A percentile compares a stretch with the other conserved stretches of the same genome.
phyloP scores from a whole-genome alignment of 2,113 vertebrate genomes.

The Microcebus ravelobensis region DNA sequence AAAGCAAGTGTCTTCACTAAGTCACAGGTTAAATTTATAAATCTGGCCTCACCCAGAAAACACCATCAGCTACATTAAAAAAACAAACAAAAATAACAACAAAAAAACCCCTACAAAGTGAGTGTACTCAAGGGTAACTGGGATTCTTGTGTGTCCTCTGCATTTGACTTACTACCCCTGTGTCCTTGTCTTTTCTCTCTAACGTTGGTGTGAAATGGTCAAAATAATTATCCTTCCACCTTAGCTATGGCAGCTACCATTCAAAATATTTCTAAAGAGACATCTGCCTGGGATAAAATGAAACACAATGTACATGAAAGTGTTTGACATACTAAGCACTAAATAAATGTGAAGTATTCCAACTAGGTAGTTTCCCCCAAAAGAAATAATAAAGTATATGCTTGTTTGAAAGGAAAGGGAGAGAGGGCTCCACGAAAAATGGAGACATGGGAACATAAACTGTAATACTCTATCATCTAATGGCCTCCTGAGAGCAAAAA shows the following conservation, averaged over 20 bases:
- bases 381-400: neutral
- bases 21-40: constrained; percentile 26
- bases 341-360: neutral
- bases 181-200: neutral
- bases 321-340: neutral
- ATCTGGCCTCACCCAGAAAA: neutral
- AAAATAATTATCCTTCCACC: neutral
- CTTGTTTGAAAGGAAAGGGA: neutral
- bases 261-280: neutral
- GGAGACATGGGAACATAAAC: neutral
- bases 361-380: neutral
- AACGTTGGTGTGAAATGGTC: neutral
- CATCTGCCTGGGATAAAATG: neutral
- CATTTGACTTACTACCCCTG: neutral
- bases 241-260: neutral
- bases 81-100: too few species aligned
- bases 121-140: neutral
- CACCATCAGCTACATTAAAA: neutral
- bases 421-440: neutral
- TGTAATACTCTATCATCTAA: neutral
- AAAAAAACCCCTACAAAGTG: neutral
- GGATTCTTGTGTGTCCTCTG: neutral
- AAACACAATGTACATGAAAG: neutral
- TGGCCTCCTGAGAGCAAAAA: neutral
- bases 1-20: neutral